phyloP scores from a whole-genome alignment of 2,113 vertebrate genomes.

The Onychostruthus taczanowskii region DNA sequence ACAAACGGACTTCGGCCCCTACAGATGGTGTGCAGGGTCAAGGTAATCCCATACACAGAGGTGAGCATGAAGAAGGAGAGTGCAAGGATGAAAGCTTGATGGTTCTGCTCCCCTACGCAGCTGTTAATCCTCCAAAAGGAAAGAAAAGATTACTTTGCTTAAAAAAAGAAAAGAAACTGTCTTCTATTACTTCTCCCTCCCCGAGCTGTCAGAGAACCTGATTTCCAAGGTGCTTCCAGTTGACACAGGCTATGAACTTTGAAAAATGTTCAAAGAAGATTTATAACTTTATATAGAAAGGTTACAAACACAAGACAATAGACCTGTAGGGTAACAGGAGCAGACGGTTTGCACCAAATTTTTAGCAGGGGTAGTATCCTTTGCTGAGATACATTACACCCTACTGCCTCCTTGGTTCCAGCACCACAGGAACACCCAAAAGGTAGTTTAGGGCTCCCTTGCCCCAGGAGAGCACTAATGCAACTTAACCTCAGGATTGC shows the following conservation, averaged over 20 bases:
- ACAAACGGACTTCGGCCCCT: conserved; percentile 75
- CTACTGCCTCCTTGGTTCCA: background rate
- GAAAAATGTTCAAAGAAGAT: background rate
- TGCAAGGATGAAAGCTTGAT: conserved; percentile 90
- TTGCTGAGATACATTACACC: background rate
- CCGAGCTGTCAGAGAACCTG: background rate
- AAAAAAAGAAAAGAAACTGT: background rate
- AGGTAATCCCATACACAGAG: conserved; percentile 86
- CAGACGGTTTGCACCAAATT: background rate
- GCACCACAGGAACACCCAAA: background rate
- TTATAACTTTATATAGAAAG: background rate
- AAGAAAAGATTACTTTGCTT: conserved; percentile 6
- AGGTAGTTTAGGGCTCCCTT: background rate
- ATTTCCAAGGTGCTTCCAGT: background rate
- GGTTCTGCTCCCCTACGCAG: conserved; percentile 95
- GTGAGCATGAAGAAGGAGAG: conserved; percentile 90
- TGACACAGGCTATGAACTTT: background rate
- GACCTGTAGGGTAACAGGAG: background rate
- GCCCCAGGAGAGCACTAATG: background rate
- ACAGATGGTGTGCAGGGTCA: conserved; percentile 89
- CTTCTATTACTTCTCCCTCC: background rate
- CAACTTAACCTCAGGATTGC: background rate
- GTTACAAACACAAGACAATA: background rate
- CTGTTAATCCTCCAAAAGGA: conserved; percentile 90
- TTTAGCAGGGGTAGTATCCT: background rate